Evolutionary conservation across 2,113 vertebrate species (phyloP), one percentile per base, ranked within the genome.

Genomic region (Rallus limicola): DNA sequence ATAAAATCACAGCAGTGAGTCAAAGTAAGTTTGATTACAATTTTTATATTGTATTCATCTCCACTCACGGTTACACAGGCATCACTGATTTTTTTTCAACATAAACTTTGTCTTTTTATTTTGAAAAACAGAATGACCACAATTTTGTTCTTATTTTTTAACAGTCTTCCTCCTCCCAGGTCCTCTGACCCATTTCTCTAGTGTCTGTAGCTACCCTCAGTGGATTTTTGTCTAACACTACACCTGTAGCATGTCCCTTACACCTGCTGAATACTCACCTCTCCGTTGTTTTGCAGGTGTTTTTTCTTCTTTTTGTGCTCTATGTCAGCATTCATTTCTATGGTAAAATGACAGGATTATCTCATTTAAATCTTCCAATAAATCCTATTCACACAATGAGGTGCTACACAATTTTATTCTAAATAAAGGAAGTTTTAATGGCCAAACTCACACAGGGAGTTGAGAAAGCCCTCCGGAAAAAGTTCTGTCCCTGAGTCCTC

Each of bases 111-210:
- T 44, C 34, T 26, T 60, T 40, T 46, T 34, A 24, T 17, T 50
- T 55, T 70, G 9, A 15, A 58, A 55, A 67, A 65, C 2, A 36
- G 4, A 71, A 20, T 15, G 2, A 20, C 2, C 11, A 82, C 1
- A 64, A n/a, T 50, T 60, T 60, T 48, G 3, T 4, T 36, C 11
- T 36, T 44, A 65, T n/a, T 48, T 77, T 82, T 46, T 11, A 70
- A 53, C 5, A 4, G 2, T 16, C 40, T 77, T 80, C 10, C 4
- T 4, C 33, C 6, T 56, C 4, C 1, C 6, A 48, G 1, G 0
- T 11, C 76, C 10, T 71, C 40, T 72, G 15, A 58, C 12, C 10
- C 16, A n/a, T 46, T 77, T 83, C 24, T 63, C 5, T 55, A 23
- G 33, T 59, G 38, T 71, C 8, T 46, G 5, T 23, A 63, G 1